phyloP scores from a whole-genome alignment of 2,888 invertebrate species.

The Synergus japonicus region DNA sequence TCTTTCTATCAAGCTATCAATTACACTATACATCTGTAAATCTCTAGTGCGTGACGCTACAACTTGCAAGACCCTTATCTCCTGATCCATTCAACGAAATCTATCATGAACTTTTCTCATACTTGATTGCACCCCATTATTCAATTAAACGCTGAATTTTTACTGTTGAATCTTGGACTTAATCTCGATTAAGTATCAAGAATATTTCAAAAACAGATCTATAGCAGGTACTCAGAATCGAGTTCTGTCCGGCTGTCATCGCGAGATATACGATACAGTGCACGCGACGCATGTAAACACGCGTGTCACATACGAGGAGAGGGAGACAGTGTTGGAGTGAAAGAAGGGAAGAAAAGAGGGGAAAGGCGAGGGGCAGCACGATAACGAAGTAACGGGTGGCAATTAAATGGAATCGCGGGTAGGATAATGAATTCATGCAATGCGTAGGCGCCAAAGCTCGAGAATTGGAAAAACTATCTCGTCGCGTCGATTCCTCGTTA shows the following conservation, averaged over 20 bases:
- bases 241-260: conserved; percentile 8
- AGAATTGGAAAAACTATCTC: conserved; percentile 69
- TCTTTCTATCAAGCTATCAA: conserved; percentile 5
- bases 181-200: neutral
- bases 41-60: neutral
- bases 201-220: conserved; percentile 8
- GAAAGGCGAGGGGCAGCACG: conserved; percentile 42
- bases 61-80: neutral
- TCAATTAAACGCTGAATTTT: neutral
- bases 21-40: neutral
- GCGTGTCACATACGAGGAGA: conserved; percentile 42
- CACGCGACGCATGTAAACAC: conserved; percentile 50
- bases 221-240: conserved; percentile 8
- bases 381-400: conserved; percentile 65
- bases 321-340: conserved; percentile 1
- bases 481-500: conserved; percentile 48
- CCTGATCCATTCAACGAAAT: neutral
- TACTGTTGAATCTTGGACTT: neutral
- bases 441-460: conserved; percentile 67
- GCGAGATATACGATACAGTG: conserved; percentile 32
- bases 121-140: neutral
- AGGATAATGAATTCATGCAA: conserved; percentile 70
- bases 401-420: conserved; percentile 69
- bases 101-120: neutral
- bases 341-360: neutral